Evolutionary conservation across 2,888 invertebrate species (phyloP), one percentile per base, ranked within the genome.

Genomic region (Neoascia interrupta): DNA sequence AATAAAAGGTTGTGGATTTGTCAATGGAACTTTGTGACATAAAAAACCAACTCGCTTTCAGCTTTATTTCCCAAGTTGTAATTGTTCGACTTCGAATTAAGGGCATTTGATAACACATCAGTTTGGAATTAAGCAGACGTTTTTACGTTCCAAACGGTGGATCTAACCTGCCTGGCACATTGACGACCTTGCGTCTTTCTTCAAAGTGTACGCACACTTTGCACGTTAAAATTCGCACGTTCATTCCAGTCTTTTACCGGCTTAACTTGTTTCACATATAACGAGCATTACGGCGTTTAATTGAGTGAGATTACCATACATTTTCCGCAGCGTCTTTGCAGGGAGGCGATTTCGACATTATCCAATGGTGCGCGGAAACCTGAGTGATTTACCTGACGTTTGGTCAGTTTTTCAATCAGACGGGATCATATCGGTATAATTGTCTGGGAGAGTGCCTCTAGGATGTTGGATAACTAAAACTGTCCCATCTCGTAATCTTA

Each of bases 251-350:
- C n/a, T 16, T 13, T 13, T 18, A 49, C 31, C 49, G n/a, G 31
- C 28, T 49, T 5, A 10, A 23, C n/a, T n/a, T 47, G 47, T 36
- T 60, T 47, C 36, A 41, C 58, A 58, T 21, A 47, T 60, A 60
- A 60, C 47, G 26, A 47, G 36, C 36, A 16, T 36, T 36, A 15
- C 34, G 21, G 34, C 18, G 37, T n/a, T n/a, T 37, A 60, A 60
- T 60, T 36, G 47, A 45, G 36, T 47, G 45, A 36, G 23, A 60
- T 26, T 28, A 37, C 51, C 23, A 21, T 36, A n/a, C n/a, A n/a
- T n/a, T n/a, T n/a, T n/a, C n/a, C n/a, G n/a, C n/a, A n/a, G n/a
- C n/a, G n/a, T n/a, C n/a, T n/a, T n/a, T n/a, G n/a, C n/a, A n/a
- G n/a, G n/a, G n/a, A n/a, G n/a, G n/a, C n/a, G n/a, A n/a, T n/a